Base-by-base conservation (phyloP, 2,888 invertebrate genomes). In the Lithophane ornitopus region DNA sequence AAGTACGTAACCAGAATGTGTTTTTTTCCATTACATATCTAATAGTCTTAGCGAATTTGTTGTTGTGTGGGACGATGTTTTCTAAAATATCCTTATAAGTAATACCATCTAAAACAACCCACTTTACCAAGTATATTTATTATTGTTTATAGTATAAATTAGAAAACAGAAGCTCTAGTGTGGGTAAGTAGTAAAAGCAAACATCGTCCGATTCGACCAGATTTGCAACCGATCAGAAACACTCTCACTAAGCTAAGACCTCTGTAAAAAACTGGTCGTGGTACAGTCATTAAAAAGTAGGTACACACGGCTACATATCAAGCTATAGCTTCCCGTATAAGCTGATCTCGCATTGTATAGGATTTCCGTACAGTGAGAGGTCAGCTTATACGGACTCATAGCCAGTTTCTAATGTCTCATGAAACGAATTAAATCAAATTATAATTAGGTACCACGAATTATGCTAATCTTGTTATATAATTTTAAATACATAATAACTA, bases 401-500 rank as follows among this genome's bases (percentile, higher is more conserved):
- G 28, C 7, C 39, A 69, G 69, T 69, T 81, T 71, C 22, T 69
- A 58, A 72, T 39, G 22, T 41, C 69, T 56, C 34, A 28, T 49
- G 34, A 52, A 59, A 39, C 16, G 19, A 56, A 70, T 82, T 46
- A 76, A 66, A 69, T 69, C 65, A 41, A 65, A 61, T 68, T 72
- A 46, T 71, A 71, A 68, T 68, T n/a, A n/a, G n/a, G n/a, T n/a
- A 66, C 22, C 11, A 34, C 12, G 26, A 8, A 46, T 78, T 49
- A 68, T 59, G 58, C 46, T 69, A 7, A 78, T 46, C 49, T 69
- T 44, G 44, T 84, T 84, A 79, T 39, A 52, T 69, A 66, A 84
- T 49, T 62, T 67, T 59, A 49, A 71, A 71, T 22, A 49, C 22
- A 54, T 70, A 41, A 59, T 44, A 46, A 44, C 19, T 34, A 69